Evolutionary conservation across 2,797 vertebrate species (phyloP).

Genomic region (Catharus ustulatus): DNA sequence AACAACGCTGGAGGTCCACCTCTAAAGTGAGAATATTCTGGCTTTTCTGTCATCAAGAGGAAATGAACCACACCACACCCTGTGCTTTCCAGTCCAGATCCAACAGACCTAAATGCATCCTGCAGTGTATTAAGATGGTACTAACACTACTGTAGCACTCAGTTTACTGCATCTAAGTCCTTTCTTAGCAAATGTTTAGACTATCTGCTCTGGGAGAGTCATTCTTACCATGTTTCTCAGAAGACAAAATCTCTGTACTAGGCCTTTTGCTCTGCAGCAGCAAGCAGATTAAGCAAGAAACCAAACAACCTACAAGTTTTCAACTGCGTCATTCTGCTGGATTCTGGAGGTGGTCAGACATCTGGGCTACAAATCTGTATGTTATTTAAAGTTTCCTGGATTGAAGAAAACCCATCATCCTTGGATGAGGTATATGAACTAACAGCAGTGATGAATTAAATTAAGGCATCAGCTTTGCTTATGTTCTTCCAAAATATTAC

Average conservation of each 20-base stretch:
- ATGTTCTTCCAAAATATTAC: not conserved
- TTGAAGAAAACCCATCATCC: not conserved
- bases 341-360: not conserved
- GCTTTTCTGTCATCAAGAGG: conserved; percentile 6
- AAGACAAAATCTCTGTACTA: not conserved
- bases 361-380: not conserved
- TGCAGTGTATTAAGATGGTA: not conserved
- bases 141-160: not conserved
- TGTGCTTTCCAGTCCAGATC: not conserved
- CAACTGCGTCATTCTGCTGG: not conserved
- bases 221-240: not conserved
- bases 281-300: not conserved
- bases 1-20: not conserved
- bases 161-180: not conserved
- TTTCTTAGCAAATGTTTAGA: not conserved
- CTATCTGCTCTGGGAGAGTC: not conserved
- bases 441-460: not conserved
- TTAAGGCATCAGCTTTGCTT: not conserved
- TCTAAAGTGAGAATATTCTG: conserved; percentile 1
- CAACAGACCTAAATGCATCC: not conserved
- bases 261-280: not conserved
- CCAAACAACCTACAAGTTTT: not conserved
- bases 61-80: not conserved
- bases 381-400: not conserved
- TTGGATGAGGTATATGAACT: not conserved